A percentile compares a stretch with the other conserved stretches of the same genome.
Conservation (phyloP, 2,113 vertebrate species). For the Daphoenositta chrysoptera region DNA sequence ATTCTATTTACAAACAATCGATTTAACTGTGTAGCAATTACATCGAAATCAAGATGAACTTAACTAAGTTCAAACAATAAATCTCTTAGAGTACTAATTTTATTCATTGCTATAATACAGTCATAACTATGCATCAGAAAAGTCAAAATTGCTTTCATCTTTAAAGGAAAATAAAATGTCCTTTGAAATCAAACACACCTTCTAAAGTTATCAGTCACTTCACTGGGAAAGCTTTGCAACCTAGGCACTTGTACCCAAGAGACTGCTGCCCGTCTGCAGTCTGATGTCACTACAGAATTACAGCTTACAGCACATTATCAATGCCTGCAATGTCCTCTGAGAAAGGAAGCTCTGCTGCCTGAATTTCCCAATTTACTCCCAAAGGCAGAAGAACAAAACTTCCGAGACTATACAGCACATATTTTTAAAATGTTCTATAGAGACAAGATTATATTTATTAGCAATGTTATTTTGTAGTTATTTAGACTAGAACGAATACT, state of each 20-base stretch:
- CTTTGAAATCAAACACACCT: constrained; percentile 65
- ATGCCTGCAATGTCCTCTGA: constrained; percentile 31
- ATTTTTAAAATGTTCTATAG: background rate
- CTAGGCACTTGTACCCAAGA: constrained; percentile 41
- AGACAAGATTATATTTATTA: constrained; percentile 13
- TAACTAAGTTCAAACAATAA: background rate
- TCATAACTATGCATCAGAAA: constrained; percentile 19
- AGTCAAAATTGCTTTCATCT: constrained; percentile 47
- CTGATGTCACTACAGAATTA: constrained; percentile 58
- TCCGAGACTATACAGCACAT: background rate
- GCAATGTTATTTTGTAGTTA: background rate
- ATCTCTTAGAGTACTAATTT: constrained; percentile 6
- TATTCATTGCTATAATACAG: background rate
- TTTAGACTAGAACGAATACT: constrained; percentile 21
- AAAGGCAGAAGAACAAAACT: constrained; percentile 60
- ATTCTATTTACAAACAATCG: background rate
- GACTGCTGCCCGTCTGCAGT: constrained; percentile 46
- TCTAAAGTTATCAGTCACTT: constrained; percentile 52
- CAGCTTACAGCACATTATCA: constrained; percentile 18
- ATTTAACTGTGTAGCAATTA: constrained; percentile 19
- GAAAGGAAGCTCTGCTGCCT: constrained; percentile 39
- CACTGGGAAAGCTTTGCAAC: constrained; percentile 47
- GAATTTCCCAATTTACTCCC: constrained; percentile 58
- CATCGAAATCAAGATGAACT: constrained; percentile 6
- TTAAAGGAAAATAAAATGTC: constrained; percentile 29